These are phyloP conservation scores for Ischnura elegans DNA, from an alignment of 2,888 invertebrate species.

Conservation along the genomic window DNA sequence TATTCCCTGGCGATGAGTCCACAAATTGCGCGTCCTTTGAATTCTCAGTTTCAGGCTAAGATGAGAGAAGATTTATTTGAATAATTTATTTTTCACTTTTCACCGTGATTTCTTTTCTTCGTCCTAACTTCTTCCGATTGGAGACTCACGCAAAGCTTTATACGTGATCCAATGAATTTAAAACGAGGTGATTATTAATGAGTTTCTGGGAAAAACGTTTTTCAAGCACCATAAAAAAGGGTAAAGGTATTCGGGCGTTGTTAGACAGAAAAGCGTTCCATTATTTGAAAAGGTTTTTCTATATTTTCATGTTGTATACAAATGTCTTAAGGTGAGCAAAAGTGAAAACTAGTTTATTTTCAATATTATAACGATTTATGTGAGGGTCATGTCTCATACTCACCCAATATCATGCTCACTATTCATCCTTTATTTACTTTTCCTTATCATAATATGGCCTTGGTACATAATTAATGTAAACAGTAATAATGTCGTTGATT, in stretches of 20 bases:
- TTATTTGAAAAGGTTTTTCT: not conserved
- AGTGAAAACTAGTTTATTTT: too few relatives aligned
- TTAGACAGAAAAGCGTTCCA: not conserved
- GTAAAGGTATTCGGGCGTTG: not conserved
- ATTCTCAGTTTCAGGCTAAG: not conserved
- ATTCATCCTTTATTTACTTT: too few relatives aligned
- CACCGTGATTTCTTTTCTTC: not conserved
- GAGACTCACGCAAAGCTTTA: not conserved
- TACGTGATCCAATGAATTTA: not conserved
- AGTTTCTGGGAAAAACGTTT: not conserved
- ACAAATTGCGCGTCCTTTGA: constrained; percentile 31
- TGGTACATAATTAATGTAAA: too few relatives aligned
- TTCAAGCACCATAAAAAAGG: not conserved
- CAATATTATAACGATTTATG: too few relatives aligned
- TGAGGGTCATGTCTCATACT: too few relatives aligned
- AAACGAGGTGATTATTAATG: not conserved
- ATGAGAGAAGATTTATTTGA: not conserved
- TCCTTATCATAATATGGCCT: too few relatives aligned
- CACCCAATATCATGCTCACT: too few relatives aligned
- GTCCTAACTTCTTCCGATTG: not conserved
- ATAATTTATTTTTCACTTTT: not conserved
- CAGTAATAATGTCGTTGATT: too few relatives aligned
- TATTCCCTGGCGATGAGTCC: not conserved
- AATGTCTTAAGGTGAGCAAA: too few relatives aligned
- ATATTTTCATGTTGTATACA: too few relatives aligned